Percentiles rank a stretch among this genome's conserved stretches.
These are phyloP conservation scores for Saimiri boliviensis DNA, from an alignment of 2,113 vertebrate genomes.

Conservation along the genomic window DNA sequence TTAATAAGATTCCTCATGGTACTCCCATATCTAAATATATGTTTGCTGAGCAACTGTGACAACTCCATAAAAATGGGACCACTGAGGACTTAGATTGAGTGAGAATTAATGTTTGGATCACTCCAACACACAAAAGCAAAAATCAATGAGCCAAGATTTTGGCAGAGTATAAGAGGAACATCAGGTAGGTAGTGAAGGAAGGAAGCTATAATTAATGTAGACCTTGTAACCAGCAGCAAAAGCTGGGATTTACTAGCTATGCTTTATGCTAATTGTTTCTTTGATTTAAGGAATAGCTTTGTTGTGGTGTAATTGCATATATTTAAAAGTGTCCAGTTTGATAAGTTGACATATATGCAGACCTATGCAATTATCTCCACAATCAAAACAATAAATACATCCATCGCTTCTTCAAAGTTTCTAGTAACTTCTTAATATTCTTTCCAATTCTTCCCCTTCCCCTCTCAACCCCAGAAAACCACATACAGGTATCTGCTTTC, in stretches of 20 bases:
- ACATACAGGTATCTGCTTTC: background rate
- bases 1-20: background rate
- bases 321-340: background rate
- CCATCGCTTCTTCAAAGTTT: background rate
- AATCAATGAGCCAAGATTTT: background rate
- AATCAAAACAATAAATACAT: background rate
- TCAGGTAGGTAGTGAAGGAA: background rate
- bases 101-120: background rate
- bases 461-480: background rate
- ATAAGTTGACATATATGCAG: background rate
- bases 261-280: background rate
- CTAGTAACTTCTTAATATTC: background rate
- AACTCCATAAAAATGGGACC: background rate
- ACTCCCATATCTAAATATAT: background rate
- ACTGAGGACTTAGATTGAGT: background rate
- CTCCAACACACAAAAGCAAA: background rate
- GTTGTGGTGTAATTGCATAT: background rate
- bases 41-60: background rate
- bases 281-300: background rate
- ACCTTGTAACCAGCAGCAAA: background rate
- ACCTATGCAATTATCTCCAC: background rate
- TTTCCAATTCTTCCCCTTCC: background rate
- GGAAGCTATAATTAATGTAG: background rate
- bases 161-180: background rate
- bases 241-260: background rate